Evolutionary conservation across 2,797 vertebrate genomes (phyloP).

Genomic region (Lerista edwardsae): DNA sequence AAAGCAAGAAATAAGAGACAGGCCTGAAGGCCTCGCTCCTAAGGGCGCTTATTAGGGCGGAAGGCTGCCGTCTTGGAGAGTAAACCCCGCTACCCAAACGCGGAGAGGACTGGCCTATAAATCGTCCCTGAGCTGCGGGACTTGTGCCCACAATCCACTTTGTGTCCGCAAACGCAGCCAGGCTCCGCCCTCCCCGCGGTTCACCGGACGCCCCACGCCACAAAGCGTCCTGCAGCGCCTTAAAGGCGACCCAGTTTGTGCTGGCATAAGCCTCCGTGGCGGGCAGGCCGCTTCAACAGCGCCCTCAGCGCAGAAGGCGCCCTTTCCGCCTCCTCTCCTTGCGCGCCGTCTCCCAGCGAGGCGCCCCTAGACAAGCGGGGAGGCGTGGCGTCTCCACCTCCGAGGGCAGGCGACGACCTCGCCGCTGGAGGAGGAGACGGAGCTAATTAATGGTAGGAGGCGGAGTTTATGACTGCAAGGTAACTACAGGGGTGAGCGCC

Average conservation of each 20-base stretch:
- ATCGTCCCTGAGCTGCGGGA: no score
- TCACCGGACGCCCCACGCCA: background rate
- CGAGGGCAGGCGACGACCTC: no score
- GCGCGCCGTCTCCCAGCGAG: background rate
- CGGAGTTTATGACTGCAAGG: background rate
- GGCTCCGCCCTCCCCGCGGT: background rate
- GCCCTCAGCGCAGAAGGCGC: fast-evolving
- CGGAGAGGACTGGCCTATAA: background rate
- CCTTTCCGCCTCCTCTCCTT: background rate
- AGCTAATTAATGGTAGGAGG: background rate
- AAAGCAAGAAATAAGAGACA: background rate
- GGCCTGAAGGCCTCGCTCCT: background rate
- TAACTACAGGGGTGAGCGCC: no score
- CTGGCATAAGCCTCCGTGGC: no score
- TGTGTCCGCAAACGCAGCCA: background rate
- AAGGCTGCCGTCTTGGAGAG: no score
- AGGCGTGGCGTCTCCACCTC: background rate
- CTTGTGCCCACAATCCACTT: background rate
- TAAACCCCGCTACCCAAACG: background rate
- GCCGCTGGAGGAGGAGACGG: background rate
- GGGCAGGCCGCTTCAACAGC: no score
- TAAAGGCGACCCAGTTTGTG: no score
- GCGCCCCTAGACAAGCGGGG: background rate
- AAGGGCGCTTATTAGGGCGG: background rate
- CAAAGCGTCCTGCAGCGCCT: no score